phyloP scores from a whole-genome alignment of 2,797 vertebrate genomes.

The Melanotaenia boesemani region DNA sequence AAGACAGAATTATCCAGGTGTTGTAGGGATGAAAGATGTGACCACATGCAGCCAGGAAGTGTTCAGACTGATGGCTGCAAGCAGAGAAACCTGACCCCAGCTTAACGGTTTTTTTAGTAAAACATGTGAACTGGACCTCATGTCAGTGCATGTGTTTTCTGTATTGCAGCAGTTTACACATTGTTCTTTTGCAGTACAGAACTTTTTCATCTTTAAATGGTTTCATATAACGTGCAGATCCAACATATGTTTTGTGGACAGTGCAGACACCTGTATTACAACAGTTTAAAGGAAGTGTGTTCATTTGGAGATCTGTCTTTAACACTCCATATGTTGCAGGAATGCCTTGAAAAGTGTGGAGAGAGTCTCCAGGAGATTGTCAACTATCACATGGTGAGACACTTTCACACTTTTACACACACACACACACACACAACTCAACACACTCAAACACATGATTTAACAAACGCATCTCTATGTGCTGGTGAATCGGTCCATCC shows the following conservation, averaged over 20 bases:
- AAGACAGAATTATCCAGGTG: constrained; percentile 50
- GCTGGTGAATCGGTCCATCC: constrained; percentile 51
- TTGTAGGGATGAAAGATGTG: constrained; percentile 42
- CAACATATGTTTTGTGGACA: not conserved
- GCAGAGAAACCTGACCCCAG: constrained; percentile 40
- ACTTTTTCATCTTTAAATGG: not conserved
- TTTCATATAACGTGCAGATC: not conserved
- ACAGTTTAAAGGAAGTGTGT: not conserved
- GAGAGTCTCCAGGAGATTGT: constrained; percentile 97
- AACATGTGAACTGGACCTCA: constrained; percentile 44
- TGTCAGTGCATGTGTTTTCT: constrained; percentile 5
- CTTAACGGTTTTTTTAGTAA: constrained; percentile 43
- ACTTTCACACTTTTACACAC: constrained; percentile 16
- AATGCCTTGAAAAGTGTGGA: constrained; percentile 95
- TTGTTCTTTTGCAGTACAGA: not conserved
- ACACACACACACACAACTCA: constrained; percentile 13
- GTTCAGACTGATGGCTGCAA: constrained; percentile 49
- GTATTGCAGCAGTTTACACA: not conserved
- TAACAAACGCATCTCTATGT: constrained; percentile 55
- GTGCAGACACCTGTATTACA: not conserved
- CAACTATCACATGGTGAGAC: constrained; percentile 96
- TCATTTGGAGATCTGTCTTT: constrained; percentile 2
- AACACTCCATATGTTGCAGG: constrained; percentile 77
- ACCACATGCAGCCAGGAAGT: constrained; percentile 34
- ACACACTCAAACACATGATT: constrained; percentile 17